Percentiles rank a stretch among this genome's conserved stretches.
These are phyloP conservation scores for Chlamydotis undulata DNA, from an alignment of 2,113 vertebrate genomes.

Conservation along the genomic window DNA sequence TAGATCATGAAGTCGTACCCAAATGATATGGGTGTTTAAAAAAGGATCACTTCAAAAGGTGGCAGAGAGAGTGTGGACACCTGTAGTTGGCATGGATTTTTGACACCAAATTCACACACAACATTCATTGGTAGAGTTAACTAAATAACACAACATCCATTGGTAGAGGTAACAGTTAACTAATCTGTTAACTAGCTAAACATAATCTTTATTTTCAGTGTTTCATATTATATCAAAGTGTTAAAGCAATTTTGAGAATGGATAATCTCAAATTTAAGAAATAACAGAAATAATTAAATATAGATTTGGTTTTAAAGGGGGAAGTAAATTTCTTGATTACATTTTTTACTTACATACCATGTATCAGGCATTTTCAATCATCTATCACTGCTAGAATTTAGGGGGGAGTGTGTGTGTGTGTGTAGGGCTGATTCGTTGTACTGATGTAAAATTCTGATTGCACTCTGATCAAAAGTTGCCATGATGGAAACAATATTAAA, in stretches of 20 bases:
- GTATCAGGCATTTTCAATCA: not conserved
- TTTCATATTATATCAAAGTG: accelerated
- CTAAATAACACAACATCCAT: not conserved
- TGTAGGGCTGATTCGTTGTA: not conserved
- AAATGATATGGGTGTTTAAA: not conserved
- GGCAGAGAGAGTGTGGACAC: not conserved
- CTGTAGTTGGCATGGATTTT: not conserved
- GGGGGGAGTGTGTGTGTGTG: accelerated
- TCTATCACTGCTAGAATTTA: not conserved
- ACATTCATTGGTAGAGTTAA: not conserved
- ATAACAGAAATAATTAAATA: not conserved
- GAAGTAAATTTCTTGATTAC: not conserved
- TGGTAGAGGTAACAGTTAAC: not conserved
- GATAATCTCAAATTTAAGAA: not conserved
- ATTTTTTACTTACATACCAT: not conserved
- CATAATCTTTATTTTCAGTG: not conserved
- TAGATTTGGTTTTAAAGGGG: not conserved
- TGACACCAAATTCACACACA: not conserved
- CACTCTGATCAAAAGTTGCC: not conserved
- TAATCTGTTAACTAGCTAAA: not conserved
- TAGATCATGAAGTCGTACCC: not conserved
- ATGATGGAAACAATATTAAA: not conserved
- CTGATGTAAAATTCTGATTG: not conserved
- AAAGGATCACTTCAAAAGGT: not conserved
- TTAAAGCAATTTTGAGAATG: not conserved